These are phyloP conservation scores for Sebastes hubbsi DNA, from an alignment of 2,797 vertebrate genomes.

Conservation along the genomic window DNA sequence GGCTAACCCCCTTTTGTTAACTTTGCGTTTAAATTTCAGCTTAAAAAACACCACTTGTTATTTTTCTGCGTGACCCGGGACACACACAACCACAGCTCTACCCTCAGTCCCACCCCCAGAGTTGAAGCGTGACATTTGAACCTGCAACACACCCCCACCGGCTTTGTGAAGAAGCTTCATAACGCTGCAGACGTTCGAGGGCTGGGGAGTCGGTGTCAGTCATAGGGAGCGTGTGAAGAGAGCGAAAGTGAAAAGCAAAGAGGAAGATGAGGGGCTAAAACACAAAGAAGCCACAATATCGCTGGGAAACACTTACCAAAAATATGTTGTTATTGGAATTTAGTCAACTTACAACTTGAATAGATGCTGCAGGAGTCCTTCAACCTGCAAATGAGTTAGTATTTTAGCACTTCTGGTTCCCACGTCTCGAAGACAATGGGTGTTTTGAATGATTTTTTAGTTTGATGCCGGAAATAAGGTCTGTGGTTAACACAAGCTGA, in stretches of 20 bases:
- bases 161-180: slow-evolving; percentile 41
- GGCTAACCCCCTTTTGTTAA: slow-evolving; percentile 38
- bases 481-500: too few relatives aligned
- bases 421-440: too few relatives aligned
- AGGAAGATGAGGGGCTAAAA: not conserved
- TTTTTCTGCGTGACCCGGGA: slow-evolving; percentile 17
- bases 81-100: not conserved
- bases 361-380: too few relatives aligned
- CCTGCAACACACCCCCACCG: slow-evolving; percentile 3
- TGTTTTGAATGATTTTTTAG: too few relatives aligned
- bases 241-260: not conserved
- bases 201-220: slow-evolving; percentile 23
- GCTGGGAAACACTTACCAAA: not conserved
- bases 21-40: slow-evolving; percentile 46
- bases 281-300: not conserved
- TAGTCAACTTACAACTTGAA: not conserved
- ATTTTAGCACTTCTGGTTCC: too few relatives aligned
- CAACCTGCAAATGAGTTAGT: too few relatives aligned
- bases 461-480: too few relatives aligned
- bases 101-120: slow-evolving; percentile 11
- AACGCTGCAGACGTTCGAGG: not conserved
- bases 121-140: slow-evolving; percentile 47
- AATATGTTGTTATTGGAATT: not conserved
- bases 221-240: slow-evolving; percentile 5
- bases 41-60: slow-evolving; percentile 29